Conservation (phyloP, 2,888 invertebrate genomes). For the Ametastegia equiseti region DNA sequence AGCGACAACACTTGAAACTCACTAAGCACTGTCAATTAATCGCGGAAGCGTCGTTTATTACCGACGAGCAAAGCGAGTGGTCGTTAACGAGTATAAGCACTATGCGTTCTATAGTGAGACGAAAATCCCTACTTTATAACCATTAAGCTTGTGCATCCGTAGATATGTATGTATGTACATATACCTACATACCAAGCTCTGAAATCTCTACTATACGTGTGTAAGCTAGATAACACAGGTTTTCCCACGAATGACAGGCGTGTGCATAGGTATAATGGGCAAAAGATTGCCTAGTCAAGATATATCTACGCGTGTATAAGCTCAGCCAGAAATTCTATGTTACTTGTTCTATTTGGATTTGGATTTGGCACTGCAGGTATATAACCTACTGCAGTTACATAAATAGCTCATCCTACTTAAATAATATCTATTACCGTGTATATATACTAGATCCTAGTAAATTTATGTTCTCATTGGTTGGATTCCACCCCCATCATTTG, state of each 20-base stretch:
- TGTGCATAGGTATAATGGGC: neutral
- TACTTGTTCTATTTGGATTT: neutral
- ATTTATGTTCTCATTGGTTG: neutral
- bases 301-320: neutral
- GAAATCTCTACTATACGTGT: too few relatives aligned
- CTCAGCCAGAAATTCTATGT: neutral
- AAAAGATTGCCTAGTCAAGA: neutral
- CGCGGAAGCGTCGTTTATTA: conserved; percentile 25
- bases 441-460: conserved; percentile 4
- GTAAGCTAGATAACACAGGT: neutral
- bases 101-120: conserved; percentile 16
- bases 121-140: conserved; percentile 28
- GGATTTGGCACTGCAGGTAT: neutral
- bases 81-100: conserved; percentile 37
- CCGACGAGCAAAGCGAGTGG: conserved; percentile 36
- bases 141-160: neutral
- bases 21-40: conserved; percentile 36
- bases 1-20: conserved; percentile 38
- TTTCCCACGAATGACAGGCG: neutral
- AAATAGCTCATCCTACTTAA: neutral
- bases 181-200: too few relatives aligned
- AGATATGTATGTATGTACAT: neutral
- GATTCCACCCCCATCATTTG: neutral
- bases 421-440: neutral
- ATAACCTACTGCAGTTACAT: neutral